Conservation (phyloP, 1,140 invertebrate species). For the Eurosta solidaginis region DNA sequence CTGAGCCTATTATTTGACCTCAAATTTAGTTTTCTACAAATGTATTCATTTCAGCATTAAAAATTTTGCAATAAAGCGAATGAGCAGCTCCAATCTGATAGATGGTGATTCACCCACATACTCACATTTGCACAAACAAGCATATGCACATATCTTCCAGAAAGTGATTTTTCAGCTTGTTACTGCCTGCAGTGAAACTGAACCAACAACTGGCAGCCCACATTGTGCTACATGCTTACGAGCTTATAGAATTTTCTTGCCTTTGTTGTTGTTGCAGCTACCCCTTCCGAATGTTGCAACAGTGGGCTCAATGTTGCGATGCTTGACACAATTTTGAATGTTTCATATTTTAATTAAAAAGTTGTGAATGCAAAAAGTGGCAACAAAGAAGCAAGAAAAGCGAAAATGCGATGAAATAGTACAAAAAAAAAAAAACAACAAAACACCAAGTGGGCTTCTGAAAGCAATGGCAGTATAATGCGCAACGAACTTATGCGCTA, state of each 20-base stretch:
- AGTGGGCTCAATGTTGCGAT: not conserved
- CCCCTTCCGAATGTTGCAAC: not conserved
- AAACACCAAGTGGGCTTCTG: not conserved
- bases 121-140: not conserved
- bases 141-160: not conserved
- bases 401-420: not conserved
- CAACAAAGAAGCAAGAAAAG: not conserved
- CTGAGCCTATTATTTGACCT: too few relatives aligned
- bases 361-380: constrained; percentile 4
- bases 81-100: not conserved
- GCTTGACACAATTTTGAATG: constrained; percentile 24
- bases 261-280: not conserved
- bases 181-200: not conserved
- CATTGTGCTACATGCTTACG: not conserved
- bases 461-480: not conserved
- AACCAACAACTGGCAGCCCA: not conserved
- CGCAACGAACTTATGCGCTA: not conserved
- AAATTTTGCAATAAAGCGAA: too few relatives aligned
- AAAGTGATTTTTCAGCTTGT: not conserved
- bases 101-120: not conserved
- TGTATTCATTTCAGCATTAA: too few relatives aligned
- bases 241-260: not conserved
- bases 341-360: constrained; percentile 30
- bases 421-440: not conserved
- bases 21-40: too few relatives aligned